Percentiles rank a stretch among this genome's conserved stretches.
Conservation (phyloP, 2,797 vertebrate species). For the Heliangelus exortis region DNA sequence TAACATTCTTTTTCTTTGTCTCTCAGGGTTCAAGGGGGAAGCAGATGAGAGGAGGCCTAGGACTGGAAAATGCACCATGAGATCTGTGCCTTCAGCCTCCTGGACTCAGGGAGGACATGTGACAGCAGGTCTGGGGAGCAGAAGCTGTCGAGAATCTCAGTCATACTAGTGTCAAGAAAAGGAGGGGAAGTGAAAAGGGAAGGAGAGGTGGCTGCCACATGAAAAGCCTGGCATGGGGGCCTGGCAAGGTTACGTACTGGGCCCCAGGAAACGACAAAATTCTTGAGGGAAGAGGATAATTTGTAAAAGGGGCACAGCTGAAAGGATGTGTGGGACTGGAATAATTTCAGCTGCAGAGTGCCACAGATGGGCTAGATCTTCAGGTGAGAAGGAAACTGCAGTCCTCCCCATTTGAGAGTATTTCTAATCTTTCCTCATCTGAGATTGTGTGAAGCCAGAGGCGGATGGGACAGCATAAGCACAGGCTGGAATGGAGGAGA, state of each 20-base stretch:
- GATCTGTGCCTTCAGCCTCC: conserved; percentile 7
- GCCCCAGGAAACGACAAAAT: background rate
- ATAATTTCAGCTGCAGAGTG: conserved; percentile 38
- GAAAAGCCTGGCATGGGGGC: background rate
- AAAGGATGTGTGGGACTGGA: background rate
- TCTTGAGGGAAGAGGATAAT: background rate
- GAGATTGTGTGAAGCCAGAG: conserved; percentile 60
- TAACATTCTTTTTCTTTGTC: conserved; percentile 23
- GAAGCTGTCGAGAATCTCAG: conserved; percentile 54
- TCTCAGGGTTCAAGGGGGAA: conserved; percentile 31
- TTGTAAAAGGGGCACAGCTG: background rate
- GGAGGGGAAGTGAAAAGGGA: background rate
- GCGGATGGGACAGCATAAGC: conserved; percentile 57
- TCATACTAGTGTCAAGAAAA: background rate
- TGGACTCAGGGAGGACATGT: background rate
- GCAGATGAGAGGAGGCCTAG: background rate
- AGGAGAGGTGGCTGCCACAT: background rate
- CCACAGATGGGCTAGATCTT: background rate
- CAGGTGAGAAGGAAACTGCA: conserved; percentile 8
- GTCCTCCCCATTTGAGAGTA: conserved; percentile 35
- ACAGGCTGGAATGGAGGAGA: conserved; percentile 61
- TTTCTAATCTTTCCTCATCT: conserved; percentile 60
- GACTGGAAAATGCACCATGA: background rate
- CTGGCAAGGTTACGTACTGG: background rate
- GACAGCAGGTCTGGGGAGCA: conserved; percentile 15